Base-by-base conservation (phyloP, 2,888 invertebrate species). In the Tachina grossa region DNA sequence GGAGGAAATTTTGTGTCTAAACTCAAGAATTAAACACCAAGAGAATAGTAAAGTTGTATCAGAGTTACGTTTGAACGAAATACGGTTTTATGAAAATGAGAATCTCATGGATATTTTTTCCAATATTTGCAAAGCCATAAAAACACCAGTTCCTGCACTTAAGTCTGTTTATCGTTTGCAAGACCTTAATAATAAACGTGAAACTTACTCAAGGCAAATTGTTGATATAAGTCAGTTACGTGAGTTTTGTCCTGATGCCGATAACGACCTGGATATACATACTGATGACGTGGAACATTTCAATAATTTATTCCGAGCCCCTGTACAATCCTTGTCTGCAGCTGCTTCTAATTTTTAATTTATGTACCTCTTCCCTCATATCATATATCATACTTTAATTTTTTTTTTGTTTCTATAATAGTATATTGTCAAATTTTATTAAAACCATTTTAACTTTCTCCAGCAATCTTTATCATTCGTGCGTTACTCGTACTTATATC, bases 281-380 rank as follows among this genome's bases (percentile, higher is more conserved):
- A 57, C 31, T 22, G 57, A 57, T 31, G 13, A 31, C 2, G 16
- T 5, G 41, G 61, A 39, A 31, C 31, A 13, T 9, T 14, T 6
- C 14, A 39, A n/a, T n/a, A 57, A 39, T 57, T 57, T 57, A 61
- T 61, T 61, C 43, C 61, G 61, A 14, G 41, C 61, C 10, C 16
- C 61, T 16, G 39, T 43, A 61, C n/a, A 16, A 61, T 61, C 31
- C 1, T 57, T 57, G 5, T 31, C 55, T 57, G 31, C 57, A 57
- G 22, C 57, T 57, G 57, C 31, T 39, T 9, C 16, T 9, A 51
- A 16, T 16, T 49, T n/a, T 16, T n/a, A 49, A 4, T 49, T 49
- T 8, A 3, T 5, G 31, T 31, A 31, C 31, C 13, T 47, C 47
- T 47, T 47, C 47, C 47, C 10, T 9, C 55, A 55, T 19, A 19